Evolutionary conservation across 1,140 invertebrate species (phyloP).

Genomic region (Drosophila lowei): DNA sequence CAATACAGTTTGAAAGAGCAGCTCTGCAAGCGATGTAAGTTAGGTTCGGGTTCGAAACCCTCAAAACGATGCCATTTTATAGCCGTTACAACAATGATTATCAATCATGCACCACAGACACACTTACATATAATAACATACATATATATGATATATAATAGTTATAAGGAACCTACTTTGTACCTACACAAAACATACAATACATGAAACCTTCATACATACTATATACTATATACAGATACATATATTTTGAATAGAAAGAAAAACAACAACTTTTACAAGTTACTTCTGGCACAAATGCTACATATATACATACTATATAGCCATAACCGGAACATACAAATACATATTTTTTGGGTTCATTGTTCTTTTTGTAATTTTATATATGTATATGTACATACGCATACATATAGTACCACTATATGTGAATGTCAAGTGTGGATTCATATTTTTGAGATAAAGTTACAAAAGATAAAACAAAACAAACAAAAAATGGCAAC

Average conservation of each 20-base stretch:
- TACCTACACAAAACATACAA: constrained; percentile 58
- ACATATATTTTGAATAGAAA: constrained; percentile 76
- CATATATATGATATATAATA: constrained; percentile 39
- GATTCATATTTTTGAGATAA: constrained; percentile 73
- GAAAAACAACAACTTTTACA: constrained; percentile 59
- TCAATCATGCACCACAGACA: constrained; percentile 19
- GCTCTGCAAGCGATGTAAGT: constrained; percentile 19
- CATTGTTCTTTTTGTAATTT: constrained; percentile 72
- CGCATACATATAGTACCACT: neutral
- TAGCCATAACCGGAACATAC: constrained; percentile 23
- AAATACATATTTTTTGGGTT: constrained; percentile 56
- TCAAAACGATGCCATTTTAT: constrained; percentile 65
- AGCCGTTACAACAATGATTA: constrained; percentile 65
- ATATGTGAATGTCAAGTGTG: constrained; percentile 58
- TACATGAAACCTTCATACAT: constrained; percentile 40
- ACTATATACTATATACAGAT: constrained; percentile 29
- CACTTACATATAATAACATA: constrained; percentile 27
- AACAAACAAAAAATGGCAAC: too few relatives aligned
- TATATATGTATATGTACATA: constrained; percentile 53
- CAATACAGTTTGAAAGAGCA: constrained; percentile 46
- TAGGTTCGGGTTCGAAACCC: constrained; percentile 50
- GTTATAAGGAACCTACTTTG: constrained; percentile 65
- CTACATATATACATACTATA: neutral
- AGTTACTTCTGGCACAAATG: constrained; percentile 37
- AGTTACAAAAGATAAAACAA: constrained; percentile 36